These are phyloP conservation scores for Indicator maculatus DNA, from an alignment of 2,113 vertebrate genomes.

Conservation along the genomic window DNA sequence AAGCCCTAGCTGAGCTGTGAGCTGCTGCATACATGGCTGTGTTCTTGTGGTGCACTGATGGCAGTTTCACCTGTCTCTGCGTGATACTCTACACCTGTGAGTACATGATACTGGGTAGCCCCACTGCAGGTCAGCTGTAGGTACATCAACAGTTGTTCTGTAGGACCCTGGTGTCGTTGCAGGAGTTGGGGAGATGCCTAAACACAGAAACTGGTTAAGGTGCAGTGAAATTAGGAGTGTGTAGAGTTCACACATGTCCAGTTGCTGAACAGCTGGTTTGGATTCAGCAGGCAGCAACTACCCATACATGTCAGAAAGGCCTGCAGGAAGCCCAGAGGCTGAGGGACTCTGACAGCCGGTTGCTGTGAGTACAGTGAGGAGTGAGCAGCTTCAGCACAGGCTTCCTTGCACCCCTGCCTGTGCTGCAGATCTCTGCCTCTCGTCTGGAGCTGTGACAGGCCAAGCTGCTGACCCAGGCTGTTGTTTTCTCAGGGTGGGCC, in stretches of 20 bases:
- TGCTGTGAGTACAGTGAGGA: fast-evolving
- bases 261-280: background rate
- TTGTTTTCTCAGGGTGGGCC: conserved; percentile 83
- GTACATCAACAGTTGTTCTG: background rate
- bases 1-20: background rate
- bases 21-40: background rate
- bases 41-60: background rate
- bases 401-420: fast-evolving
- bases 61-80: background rate
- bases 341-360: background rate
- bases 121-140: background rate
- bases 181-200: background rate
- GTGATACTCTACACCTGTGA: fast-evolving
- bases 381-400: background rate
- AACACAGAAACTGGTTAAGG: background rate
- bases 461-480: background rate
- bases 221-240: background rate
- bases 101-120: fast-evolving
- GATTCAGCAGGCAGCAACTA: background rate
- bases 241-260: fast-evolving
- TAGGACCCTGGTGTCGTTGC: background rate
- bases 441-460: fast-evolving
- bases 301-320: background rate
- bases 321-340: too few relatives aligned
- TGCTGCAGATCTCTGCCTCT: background rate